These are phyloP conservation scores for Drosophila burlai DNA, from an alignment of 1,140 invertebrate genomes.

Conservation along the genomic window DNA sequence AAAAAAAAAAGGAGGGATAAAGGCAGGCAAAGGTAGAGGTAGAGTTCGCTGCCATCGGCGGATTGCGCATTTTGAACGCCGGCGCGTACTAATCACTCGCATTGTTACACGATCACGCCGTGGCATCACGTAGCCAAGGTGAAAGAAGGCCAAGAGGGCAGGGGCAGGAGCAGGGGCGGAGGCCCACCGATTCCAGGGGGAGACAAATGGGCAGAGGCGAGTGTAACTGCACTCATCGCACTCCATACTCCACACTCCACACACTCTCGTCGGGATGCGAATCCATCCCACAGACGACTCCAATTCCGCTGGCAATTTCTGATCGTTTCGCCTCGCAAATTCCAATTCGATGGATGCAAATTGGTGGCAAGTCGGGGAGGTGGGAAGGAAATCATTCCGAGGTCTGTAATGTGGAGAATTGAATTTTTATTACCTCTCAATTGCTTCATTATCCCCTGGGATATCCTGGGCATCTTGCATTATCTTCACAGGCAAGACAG, in stretches of 20 bases:
- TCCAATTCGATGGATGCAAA: slow-evolving; percentile 35
- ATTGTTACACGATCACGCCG: slow-evolving; percentile 78
- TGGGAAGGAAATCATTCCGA: neutral
- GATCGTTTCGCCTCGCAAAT: slow-evolving; percentile 22
- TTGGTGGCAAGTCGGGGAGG: slow-evolving; percentile 1
- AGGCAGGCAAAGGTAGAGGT: slow-evolving; percentile 13
- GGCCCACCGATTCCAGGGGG: slow-evolving; percentile 4
- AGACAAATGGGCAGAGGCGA: slow-evolving; percentile 41
- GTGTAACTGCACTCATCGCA: slow-evolving; percentile 40
- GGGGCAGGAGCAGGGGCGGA: neutral
- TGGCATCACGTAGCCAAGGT: slow-evolving; percentile 51
- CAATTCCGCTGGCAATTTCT: slow-evolving; percentile 18
- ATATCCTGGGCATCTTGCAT: neutral
- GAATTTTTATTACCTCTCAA: slow-evolving; percentile 26
- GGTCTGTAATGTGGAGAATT: slow-evolving; percentile 11
- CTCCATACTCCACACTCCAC: neutral
- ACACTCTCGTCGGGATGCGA: neutral
- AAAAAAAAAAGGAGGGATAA: neutral
- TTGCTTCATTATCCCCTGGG: slow-evolving; percentile 12
- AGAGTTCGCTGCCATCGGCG: slow-evolving; percentile 49
- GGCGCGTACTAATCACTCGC: slow-evolving; percentile 83
- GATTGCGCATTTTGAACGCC: slow-evolving; percentile 74
- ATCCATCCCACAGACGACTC: slow-evolving; percentile 13
- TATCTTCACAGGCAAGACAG: neutral
- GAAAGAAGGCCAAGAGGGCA: slow-evolving; percentile 48